phyloP scores from a whole-genome alignment of 1,140 invertebrate species.

The Popillia japonica region DNA sequence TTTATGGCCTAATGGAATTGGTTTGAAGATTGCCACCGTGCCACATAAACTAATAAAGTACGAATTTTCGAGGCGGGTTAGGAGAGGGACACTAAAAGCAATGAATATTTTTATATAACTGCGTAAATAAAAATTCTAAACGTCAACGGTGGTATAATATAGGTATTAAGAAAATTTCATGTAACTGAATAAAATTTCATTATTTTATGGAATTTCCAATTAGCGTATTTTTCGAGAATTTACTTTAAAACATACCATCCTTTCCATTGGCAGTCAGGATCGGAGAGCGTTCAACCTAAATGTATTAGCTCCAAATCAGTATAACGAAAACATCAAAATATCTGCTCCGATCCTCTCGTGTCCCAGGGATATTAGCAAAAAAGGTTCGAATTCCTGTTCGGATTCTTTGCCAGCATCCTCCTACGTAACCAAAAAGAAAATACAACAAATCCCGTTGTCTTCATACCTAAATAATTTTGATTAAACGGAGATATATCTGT shows the following conservation, averaged over 20 bases:
- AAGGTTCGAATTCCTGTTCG: not conserved
- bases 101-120: slow-evolving; percentile 10
- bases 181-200: too few species aligned
- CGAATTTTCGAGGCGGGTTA: not conserved
- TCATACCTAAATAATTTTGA: slow-evolving; percentile 31
- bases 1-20: slow-evolving; percentile 26
- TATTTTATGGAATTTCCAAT: too few species aligned
- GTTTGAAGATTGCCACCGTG: slow-evolving; percentile 8
- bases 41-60: slow-evolving; percentile 24
- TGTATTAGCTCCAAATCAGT: not conserved
- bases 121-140: not conserved
- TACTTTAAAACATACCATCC: too few species aligned
- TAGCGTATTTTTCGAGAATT: too few species aligned
- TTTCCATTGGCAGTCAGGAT: not conserved
- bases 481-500: not conserved
- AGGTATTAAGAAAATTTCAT: too few species aligned
- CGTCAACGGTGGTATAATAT: too few species aligned
- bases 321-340: slow-evolving; percentile 10
- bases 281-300: not conserved
- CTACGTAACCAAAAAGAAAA: slow-evolving; percentile 6
- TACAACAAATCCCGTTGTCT: not conserved
- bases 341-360: not conserved
- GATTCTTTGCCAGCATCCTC: not conserved
- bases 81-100: not conserved
- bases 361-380: slow-evolving; percentile 3